Percentiles rank a stretch among this genome's conserved stretches.
Evolutionary conservation across 2,113 vertebrate genomes (phyloP).

Genomic region (Verasper variegatus): DNA sequence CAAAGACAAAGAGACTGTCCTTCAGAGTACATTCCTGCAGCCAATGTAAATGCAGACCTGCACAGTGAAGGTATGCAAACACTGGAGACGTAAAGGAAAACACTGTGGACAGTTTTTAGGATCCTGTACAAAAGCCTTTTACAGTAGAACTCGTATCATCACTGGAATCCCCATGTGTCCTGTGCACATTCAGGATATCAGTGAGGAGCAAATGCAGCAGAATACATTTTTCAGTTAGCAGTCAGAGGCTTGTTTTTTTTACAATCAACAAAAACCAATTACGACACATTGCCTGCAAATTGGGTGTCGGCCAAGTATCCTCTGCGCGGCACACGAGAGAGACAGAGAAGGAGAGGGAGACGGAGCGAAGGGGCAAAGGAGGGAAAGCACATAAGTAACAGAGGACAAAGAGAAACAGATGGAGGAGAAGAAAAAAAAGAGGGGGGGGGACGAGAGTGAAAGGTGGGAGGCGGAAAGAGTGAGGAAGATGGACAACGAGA

Average conservation of each 20-base stretch:
- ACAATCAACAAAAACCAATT: slow-evolving; percentile 72
- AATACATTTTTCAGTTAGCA: slow-evolving; percentile 37
- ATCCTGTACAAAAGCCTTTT: background rate
- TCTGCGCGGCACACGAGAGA: slow-evolving; percentile 8
- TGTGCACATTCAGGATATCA: slow-evolving; percentile 20
- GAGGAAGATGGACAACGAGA: slow-evolving; percentile 34
- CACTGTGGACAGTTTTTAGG: slow-evolving; percentile 1
- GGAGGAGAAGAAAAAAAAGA: slow-evolving; percentile 13
- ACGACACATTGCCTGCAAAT: slow-evolving; percentile 61
- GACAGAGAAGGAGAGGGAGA: background rate
- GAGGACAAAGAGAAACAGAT: slow-evolving; percentile 64
- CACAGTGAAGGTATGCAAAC: background rate
- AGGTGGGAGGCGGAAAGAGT: slow-evolving; percentile 18
- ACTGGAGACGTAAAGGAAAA: slow-evolving; percentile 7
- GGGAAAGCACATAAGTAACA: slow-evolving; percentile 26
- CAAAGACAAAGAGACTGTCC: slow-evolving; percentile 69
- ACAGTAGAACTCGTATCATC: background rate
- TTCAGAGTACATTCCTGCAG: slow-evolving; percentile 55
- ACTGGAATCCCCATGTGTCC: background rate
- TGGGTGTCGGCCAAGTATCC: slow-evolving; percentile 69
- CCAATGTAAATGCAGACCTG: slow-evolving; percentile 38
- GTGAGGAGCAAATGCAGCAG: slow-evolving; percentile 21
- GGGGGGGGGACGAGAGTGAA: slow-evolving; percentile 13
- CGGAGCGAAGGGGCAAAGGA: slow-evolving; percentile 13
- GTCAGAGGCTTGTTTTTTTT: slow-evolving; percentile 5